Evolutionary conservation across 2,797 vertebrate species (phyloP), one percentile per base, ranked within the genome.

Genomic region (Sarcophilus harrisii): DNA sequence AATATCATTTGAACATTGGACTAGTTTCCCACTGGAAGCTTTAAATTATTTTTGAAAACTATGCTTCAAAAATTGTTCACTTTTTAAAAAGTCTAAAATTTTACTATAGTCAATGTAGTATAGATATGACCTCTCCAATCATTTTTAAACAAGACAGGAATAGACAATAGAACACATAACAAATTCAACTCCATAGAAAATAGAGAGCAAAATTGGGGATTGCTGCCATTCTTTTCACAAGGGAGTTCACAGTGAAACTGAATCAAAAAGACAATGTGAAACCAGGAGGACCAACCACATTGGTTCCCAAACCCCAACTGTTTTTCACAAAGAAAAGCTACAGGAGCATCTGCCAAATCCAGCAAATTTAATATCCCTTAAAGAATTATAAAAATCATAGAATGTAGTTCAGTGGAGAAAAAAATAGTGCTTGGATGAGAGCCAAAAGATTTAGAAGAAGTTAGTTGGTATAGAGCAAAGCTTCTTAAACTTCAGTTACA

Each of bases 1-100:
- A 87, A 38, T 62, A 97, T 95, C 38, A 96, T 92, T 81, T 45
- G 59, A 94, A 32, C 29, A 96, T 98, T 94, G 93, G 21, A 58
- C 91, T 94, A 92, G 94, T 13, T 96, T 21, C 57, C 18, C n/a
- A 96, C 94, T 95, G 55, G 49, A 29, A 90, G 49, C 38, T 96
- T 96, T 94, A 38, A 97, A 96, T 94, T 96, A 0, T 97, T 92
- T 95, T 94, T 94, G 92, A n/a, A 97, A 96, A 96, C 0, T 66
- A 97, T 95, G 45, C 3, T 96, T 97, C 29, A 60, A 52, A 98
- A 94, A 66, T 45, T 58, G 73, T 66, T 28, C 49, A 32, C 66
- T 95, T 10, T 96, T 38, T 94, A 58, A 96, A 95, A 96, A 58
- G 21, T 0, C 52, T 91, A 89, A 54, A 66, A 1, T 18, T 10